phyloP scores from a whole-genome alignment of 2,797 vertebrate species.

The Macropodus opercularis region DNA sequence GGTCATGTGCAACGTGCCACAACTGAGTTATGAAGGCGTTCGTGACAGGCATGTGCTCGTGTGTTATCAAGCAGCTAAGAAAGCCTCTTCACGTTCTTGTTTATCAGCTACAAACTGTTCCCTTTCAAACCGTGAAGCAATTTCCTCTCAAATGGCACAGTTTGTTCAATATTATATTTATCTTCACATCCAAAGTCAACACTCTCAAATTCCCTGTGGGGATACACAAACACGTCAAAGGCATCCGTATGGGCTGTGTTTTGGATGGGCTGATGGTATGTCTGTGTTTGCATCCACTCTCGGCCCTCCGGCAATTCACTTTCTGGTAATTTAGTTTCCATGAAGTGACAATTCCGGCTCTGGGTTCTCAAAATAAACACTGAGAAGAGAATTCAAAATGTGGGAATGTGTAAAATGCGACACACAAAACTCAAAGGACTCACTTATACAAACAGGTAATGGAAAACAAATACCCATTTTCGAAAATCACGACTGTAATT shows the following conservation, averaged over 20 bases:
- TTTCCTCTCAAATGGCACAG: constrained; percentile 37
- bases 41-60: constrained; percentile 8
- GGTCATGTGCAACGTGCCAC: constrained; percentile 2
- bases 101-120: constrained; percentile 23
- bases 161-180: constrained; percentile 44
- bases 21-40: constrained; percentile 1
- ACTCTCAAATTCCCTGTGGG: constrained; percentile 26
- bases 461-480: constrained; percentile 29
- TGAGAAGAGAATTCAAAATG: background rate
- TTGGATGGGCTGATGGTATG: constrained; percentile 22
- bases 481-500: constrained; percentile 46
- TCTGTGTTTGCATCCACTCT: constrained; percentile 35
- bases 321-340: constrained; percentile 43
- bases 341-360: constrained; percentile 32
- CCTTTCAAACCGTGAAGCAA: constrained; percentile 26
- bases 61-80: constrained; percentile 28
- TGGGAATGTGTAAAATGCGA: constrained; percentile 20
- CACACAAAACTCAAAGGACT: constrained; percentile 26
- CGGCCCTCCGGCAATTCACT: constrained; percentile 25
- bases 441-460: background rate
- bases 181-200: constrained; percentile 42
- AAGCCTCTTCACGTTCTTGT: constrained; percentile 12
- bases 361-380: constrained; percentile 40
- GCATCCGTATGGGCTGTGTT: constrained; percentile 21
- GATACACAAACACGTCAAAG: constrained; percentile 14